Evolutionary conservation across 2,888 invertebrate species (phyloP), one percentile per base, ranked within the genome.

Genomic region (Epistrophe grossulariae): DNA sequence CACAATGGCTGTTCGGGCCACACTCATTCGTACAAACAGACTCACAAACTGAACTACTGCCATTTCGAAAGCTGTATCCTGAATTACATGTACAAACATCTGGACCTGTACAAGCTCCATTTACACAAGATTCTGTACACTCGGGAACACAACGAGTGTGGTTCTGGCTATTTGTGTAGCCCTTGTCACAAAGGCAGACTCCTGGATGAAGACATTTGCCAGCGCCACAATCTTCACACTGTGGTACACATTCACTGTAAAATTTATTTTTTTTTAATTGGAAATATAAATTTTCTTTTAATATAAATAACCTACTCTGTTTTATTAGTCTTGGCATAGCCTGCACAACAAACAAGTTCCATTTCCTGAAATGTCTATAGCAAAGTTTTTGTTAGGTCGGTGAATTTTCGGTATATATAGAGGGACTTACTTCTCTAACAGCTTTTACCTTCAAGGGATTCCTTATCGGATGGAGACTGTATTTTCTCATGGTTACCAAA

Each of bases 1-100:
- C 93, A 89, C 95, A 96, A 43, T 93, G 90, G 0, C 93, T 93
- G 82, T 94, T 92, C 1, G 88, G 84, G 0, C 76, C 87, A 87
- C 94, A 94, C 8, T 90, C 88, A 1, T 90, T 84, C 9, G 88
- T 66, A 88, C 94, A 94, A 2, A 89, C 74, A 0, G 93, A 91
- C 45, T 91, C 89, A 81, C 94, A 94, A 0, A 90, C 89, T 0
- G 82, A 89, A 11, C 52, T 78, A 55, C 91, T 92, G 19, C 89
- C 90, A 38, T 89, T 89, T 8, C 89, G 84, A 9, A 90, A 89
- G 0, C 45, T 88, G 60, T 89, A 92, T 1, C 91, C 91, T 0
- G 88, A 60, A 4, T 84, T 80, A 35, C 93, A 93, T 13, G 89
- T 88, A 10, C 93, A 93, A 2, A 88, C 88, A 52, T 92, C 91